phyloP scores from a whole-genome alignment of 2,113 vertebrate species.

The Psilopogon haemacephalus region DNA sequence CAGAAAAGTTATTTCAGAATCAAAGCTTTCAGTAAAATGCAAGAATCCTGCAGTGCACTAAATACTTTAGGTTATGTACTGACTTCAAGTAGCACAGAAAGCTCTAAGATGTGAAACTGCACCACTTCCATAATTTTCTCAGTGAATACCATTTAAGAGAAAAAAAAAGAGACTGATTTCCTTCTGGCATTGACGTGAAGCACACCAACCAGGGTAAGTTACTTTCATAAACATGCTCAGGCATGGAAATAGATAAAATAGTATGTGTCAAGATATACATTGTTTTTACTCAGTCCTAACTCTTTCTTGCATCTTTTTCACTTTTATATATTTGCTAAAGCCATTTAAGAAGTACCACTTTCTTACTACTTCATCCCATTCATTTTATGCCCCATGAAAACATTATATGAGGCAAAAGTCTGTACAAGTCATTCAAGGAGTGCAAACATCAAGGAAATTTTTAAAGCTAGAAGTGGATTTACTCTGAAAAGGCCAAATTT shows the following conservation, averaged over 20 bases:
- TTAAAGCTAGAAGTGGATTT: neutral
- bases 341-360: neutral
- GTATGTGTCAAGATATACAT: neutral
- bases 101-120: neutral
- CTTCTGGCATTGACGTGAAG: neutral
- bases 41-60: neutral
- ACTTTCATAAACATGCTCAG: neutral
- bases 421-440: neutral
- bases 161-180: neutral
- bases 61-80: neutral
- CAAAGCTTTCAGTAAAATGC: neutral
- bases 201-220: neutral
- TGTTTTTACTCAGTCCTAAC: neutral
- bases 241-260: neutral
- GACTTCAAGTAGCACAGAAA: neutral
- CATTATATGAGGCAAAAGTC: neutral
- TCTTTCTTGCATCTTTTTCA: neutral
- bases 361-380: neutral
- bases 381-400: neutral
- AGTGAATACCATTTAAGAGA: neutral
- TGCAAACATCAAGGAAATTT: neutral
- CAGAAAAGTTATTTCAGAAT: neutral
- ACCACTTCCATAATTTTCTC: neutral
- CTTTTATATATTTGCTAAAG: neutral
- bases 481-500: neutral